Evolutionary conservation across 2,797 vertebrate genomes (phyloP).

Genomic region (Sebastes minor): DNA sequence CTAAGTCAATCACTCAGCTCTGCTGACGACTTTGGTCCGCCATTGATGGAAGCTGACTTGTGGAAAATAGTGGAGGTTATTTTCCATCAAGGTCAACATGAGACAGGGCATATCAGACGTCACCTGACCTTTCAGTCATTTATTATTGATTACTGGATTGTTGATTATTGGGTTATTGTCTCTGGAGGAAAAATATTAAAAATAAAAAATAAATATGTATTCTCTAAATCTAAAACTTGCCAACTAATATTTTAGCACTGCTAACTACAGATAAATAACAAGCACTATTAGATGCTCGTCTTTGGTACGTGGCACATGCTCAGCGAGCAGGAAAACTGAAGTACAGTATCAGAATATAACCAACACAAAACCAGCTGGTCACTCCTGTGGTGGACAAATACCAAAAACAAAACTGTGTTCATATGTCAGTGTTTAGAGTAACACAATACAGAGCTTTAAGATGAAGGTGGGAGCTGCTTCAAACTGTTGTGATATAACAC

Average conservation of each 20-base stretch:
- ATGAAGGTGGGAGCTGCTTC: neutral
- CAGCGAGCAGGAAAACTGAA: neutral
- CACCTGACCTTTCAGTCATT: neutral
- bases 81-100: slow-evolving; percentile 6
- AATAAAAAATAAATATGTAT: neutral
- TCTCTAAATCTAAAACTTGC: neutral
- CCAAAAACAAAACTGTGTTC: neutral
- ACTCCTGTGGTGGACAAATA: neutral
- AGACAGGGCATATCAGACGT: neutral
- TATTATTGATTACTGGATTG: neutral
- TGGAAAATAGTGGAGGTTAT: neutral
- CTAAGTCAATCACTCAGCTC: slow-evolving; percentile 14
- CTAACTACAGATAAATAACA: neutral
- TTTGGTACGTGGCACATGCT: neutral
- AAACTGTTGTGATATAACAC: neutral
- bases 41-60: slow-evolving; percentile 5
- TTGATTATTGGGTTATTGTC: neutral
- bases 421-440: neutral
- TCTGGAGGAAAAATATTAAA: neutral
- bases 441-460: neutral
- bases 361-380: neutral
- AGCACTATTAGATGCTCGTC: neutral
- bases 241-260: no score
- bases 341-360: neutral
- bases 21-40: neutral